Evolutionary conservation across 2,888 invertebrate species (phyloP).

Genomic region (Odontocerum albicorne): DNA sequence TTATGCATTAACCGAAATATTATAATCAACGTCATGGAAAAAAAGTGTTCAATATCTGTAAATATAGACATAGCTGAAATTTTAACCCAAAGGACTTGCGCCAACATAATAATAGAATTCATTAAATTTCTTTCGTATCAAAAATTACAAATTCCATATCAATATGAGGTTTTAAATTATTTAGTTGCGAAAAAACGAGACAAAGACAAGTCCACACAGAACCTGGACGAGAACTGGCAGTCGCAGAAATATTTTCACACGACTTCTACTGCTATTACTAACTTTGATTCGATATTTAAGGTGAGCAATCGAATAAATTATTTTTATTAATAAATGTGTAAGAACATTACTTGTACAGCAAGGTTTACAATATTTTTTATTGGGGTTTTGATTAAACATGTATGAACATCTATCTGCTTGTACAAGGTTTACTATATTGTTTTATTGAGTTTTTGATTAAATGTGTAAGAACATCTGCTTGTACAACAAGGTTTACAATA

Average conservation of each 20-base stretch:
- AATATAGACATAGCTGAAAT: slow-evolving; percentile 48
- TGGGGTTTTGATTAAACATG: too few relatives aligned
- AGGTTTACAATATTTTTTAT: too few relatives aligned
- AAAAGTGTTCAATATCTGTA: not conserved
- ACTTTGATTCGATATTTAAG: slow-evolving; percentile 52
- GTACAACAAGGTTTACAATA: too few relatives aligned
- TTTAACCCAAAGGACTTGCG: slow-evolving; percentile 59
- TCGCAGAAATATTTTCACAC: slow-evolving; percentile 51
- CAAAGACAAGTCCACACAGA: slow-evolving; percentile 37
- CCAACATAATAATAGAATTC: slow-evolving; percentile 58
- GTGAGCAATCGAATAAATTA: slow-evolving; percentile 39
- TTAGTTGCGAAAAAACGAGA: slow-evolving; percentile 43
- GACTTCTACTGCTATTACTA: slow-evolving; percentile 50
- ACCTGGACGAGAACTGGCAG: slow-evolving; percentile 46
- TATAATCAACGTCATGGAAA: not conserved
- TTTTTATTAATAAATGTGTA: not conserved
- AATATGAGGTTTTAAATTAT: slow-evolving; percentile 55
- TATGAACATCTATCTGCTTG: too few relatives aligned
- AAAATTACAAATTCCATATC: slow-evolving; percentile 58
- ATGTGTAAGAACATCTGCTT: too few relatives aligned
- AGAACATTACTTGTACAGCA: not conserved
- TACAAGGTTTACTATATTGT: too few relatives aligned
- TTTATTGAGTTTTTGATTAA: too few relatives aligned
- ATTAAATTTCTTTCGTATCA: slow-evolving; percentile 60
- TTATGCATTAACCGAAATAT: not conserved